Conservation (phyloP, 2,888 invertebrate genomes). For the Agriopis marginaria region DNA sequence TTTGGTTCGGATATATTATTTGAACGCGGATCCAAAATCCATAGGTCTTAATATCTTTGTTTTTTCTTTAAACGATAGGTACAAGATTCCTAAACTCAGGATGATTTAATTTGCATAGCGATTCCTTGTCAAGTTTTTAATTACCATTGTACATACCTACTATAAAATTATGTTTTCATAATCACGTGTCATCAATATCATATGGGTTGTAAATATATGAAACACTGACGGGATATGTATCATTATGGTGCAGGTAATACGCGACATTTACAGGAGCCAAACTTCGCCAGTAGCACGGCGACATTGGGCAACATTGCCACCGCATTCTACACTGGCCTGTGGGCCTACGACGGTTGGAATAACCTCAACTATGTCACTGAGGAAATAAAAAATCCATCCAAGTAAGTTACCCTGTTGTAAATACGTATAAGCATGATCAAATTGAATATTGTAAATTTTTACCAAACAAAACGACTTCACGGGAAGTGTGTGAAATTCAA, state of each 20-base stretch:
- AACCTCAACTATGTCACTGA: constrained; percentile 99
- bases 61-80: neutral
- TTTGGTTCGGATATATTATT: no score
- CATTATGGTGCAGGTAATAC: constrained; percentile 91
- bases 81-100: neutral
- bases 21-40: no score
- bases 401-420: constrained; percentile 80
- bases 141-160: no score
- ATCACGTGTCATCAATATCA: constrained; percentile 44
- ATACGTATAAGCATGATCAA: neutral
- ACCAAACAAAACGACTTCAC: neutral
- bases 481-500: no score
- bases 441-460: no score
- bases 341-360: constrained; percentile 99
- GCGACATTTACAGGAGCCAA: constrained; percentile 92
- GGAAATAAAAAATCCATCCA: constrained; percentile 98
- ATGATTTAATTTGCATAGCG: neutral
- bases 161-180: neutral
- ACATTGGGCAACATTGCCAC: constrained; percentile 95
- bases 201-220: constrained; percentile 72
- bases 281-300: constrained; percentile 91
- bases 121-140: no score
- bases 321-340: constrained; percentile 97
- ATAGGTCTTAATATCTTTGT: no score
- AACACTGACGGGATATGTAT: constrained; percentile 82